Evolutionary conservation across 2,797 vertebrate genomes (phyloP).

Genomic region (Leptoclinus maculatus): DNA sequence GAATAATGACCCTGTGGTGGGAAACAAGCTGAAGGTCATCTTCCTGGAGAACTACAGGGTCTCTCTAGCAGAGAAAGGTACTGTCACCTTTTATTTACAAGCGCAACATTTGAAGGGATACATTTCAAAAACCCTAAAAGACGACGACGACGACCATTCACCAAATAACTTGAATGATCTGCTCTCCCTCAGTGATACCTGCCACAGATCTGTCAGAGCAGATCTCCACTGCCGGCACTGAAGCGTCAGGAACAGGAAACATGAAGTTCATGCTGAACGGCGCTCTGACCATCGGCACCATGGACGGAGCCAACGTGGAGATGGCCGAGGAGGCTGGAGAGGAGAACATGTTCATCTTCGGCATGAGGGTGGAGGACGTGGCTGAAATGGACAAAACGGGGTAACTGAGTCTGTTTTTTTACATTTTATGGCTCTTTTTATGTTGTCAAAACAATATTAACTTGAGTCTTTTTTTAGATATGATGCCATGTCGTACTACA

Average conservation of each 20-base stretch:
- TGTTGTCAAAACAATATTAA: neutral
- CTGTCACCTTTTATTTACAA: slow-evolving; percentile 49
- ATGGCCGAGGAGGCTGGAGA: slow-evolving; percentile 97
- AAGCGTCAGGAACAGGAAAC: slow-evolving; percentile 95
- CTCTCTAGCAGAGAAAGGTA: slow-evolving; percentile 96
- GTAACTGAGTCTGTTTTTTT: slow-evolving; percentile 72
- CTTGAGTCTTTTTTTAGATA: slow-evolving; percentile 80
- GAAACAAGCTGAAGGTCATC: slow-evolving; percentile 93
- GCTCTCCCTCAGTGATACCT: slow-evolving; percentile 90
- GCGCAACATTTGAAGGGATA: neutral
- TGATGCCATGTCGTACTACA: slow-evolving; percentile 89
- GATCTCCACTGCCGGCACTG: slow-evolving; percentile 96
- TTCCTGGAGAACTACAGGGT: slow-evolving; percentile 98
- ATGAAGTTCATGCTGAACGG: slow-evolving; percentile 99
- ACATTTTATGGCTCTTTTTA: neutral
- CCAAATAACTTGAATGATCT: neutral
- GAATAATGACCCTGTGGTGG: slow-evolving; percentile 91
- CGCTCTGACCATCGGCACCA: slow-evolving; percentile 96
- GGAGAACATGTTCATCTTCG: slow-evolving; percentile 97
- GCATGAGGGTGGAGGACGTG: slow-evolving; percentile 94
- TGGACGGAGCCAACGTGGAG: slow-evolving; percentile 98
- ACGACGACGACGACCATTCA: neutral
- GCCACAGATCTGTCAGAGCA: slow-evolving; percentile 96
- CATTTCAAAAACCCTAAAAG: neutral
- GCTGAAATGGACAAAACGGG: slow-evolving; percentile 89